Percentiles rank a stretch among this genome's conserved stretches.
phyloP scores from a whole-genome alignment of 2,888 invertebrate genomes.

The Agonum fuliginosum region DNA sequence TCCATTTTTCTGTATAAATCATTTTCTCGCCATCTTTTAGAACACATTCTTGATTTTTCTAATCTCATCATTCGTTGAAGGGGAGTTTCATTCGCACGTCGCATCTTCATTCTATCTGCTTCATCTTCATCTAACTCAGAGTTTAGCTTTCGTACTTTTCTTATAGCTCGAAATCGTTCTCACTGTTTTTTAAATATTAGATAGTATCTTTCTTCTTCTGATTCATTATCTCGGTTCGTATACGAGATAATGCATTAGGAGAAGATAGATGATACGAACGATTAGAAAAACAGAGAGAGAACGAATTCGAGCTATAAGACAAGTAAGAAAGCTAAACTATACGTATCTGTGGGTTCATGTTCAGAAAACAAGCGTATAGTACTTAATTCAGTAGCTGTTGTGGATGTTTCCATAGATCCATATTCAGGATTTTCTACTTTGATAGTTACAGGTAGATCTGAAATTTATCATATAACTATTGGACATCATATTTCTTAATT shows the following conservation, averaged over 20 bases:
- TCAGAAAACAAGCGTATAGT: slow-evolving; percentile 33
- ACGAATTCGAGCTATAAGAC: too few species aligned
- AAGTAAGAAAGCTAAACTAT: too few species aligned
- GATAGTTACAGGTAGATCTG: slow-evolving; percentile 51
- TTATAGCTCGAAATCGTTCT: slow-evolving; percentile 29
- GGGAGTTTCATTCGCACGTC: slow-evolving; percentile 37
- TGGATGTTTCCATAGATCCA: slow-evolving; percentile 46
- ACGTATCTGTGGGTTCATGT: slow-evolving; percentile 12
- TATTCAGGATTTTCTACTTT: slow-evolving; percentile 54
- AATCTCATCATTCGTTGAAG: slow-evolving; percentile 36
- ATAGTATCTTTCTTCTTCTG: slow-evolving; percentile 28
- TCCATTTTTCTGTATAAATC: slow-evolving; percentile 31
- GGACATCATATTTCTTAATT: too few species aligned
- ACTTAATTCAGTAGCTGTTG: slow-evolving; percentile 44
- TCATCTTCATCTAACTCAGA: slow-evolving; percentile 43
- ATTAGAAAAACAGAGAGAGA: too few species aligned
- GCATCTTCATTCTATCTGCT: slow-evolving; percentile 46
- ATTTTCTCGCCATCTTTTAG: slow-evolving; percentile 30
- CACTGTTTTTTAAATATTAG: slow-evolving; percentile 44
- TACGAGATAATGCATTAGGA: too few species aligned
- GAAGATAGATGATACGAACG: too few species aligned
- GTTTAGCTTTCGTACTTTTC: slow-evolving; percentile 28
- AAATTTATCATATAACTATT: too few species aligned
- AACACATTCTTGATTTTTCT: slow-evolving; percentile 47
- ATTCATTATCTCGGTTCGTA: slow-evolving; percentile 33